Conservation (phyloP, 1,140 invertebrate species). For the Drosophila erecta region DNA sequence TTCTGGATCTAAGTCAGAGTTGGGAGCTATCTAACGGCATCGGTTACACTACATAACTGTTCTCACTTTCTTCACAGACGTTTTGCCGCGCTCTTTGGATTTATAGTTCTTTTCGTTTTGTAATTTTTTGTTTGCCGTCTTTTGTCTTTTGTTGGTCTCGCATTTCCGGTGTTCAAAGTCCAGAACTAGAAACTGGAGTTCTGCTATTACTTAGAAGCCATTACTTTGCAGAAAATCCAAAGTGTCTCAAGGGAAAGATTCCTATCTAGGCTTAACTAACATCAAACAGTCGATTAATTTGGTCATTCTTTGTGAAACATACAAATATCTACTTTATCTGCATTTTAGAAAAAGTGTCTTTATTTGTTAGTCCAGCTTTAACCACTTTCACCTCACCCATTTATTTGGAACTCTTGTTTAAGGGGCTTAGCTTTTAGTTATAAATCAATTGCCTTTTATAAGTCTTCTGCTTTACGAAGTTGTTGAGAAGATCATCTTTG, state of each 20-base stretch:
- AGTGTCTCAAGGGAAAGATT: constrained; percentile 3
- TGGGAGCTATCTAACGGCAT: constrained; percentile 77
- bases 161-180: constrained; percentile 69
- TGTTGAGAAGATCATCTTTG: constrained; percentile 19
- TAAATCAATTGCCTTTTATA: constrained; percentile 30
- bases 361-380: constrained; percentile 28
- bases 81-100: constrained; percentile 55
- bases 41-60: constrained; percentile 84
- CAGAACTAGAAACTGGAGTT: constrained; percentile 8
- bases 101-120: constrained; percentile 49
- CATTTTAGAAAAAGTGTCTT: constrained; percentile 31
- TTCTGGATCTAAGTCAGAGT: constrained; percentile 27
- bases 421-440: too few species aligned
- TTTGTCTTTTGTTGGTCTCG: constrained; percentile 52
- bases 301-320: background rate
- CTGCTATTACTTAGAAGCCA: constrained; percentile 62
- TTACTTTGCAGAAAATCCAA: constrained; percentile 47
- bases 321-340: constrained; percentile 26
- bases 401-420: background rate
- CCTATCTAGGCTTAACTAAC: constrained; percentile 8
- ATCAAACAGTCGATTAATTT: constrained; percentile 10
- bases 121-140: background rate
- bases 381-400: constrained; percentile 72
- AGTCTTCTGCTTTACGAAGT: constrained; percentile 1
- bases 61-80: constrained; percentile 76